Evolutionary conservation across 30 jellyfish, hydroid and myxozoan genomes (phyloP).

Genomic region (Cassiopea xamachana): DNA sequence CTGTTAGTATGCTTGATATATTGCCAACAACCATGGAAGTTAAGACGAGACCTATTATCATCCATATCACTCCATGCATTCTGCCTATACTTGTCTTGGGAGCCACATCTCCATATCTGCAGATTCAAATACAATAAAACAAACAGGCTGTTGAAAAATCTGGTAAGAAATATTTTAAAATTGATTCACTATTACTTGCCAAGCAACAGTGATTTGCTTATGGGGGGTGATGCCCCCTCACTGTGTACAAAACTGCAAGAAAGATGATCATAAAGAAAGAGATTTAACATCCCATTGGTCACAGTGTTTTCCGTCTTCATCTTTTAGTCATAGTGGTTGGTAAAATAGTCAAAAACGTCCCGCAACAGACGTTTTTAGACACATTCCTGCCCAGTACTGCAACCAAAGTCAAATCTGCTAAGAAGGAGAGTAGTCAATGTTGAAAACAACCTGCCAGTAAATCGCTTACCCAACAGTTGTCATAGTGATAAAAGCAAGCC

Average conservation of each 20-base stretch:
- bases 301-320: background rate
- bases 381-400: no score
- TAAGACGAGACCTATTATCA: slow-evolving; percentile 42
- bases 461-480: slow-evolving; percentile 77
- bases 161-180: background rate
- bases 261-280: background rate
- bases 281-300: background rate
- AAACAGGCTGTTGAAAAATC: background rate
- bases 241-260: background rate
- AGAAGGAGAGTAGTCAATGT: background rate
- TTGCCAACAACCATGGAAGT: slow-evolving; percentile 44
- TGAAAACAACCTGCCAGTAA: background rate
- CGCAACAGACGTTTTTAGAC: no score
- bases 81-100: slow-evolving; percentile 32
- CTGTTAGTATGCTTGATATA: slow-evolving; percentile 10
- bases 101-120: slow-evolving; percentile 57
- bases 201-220: background rate
- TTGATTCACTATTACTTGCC: background rate
- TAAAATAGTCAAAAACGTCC: no score
- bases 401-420: no score
- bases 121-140: background rate
- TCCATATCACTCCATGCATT: slow-evolving; percentile 35
- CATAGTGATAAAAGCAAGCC: slow-evolving; percentile 76
- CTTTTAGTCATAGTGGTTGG: no score
- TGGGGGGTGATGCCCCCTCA: background rate